Evolutionary conservation across 2,888 invertebrate species (phyloP).

Genomic region (Diaperis boleti): DNA sequence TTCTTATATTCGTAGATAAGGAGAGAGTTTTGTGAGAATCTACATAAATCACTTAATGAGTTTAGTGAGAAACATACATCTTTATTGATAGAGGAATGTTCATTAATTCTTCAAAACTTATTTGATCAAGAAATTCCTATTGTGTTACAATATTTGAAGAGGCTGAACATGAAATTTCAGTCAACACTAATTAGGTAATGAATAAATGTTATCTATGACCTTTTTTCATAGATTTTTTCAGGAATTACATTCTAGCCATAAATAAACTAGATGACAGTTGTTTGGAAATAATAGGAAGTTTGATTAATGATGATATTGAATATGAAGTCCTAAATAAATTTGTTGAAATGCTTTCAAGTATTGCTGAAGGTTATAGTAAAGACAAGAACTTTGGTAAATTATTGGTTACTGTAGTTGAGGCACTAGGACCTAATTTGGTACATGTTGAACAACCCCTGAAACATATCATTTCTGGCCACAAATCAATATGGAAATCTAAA

Average conservation of each 20-base stretch:
- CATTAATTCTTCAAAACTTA: neutral
- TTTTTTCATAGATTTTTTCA: constrained; percentile 14
- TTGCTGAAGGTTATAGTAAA: constrained; percentile 9
- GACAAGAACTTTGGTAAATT: constrained; percentile 37
- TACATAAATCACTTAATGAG: constrained; percentile 11
- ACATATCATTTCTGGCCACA: constrained; percentile 24
- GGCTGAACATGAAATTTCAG: constrained; percentile 16
- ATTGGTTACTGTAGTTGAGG: constrained; percentile 24
- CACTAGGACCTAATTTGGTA: constrained; percentile 19
- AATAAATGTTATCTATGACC: neutral
- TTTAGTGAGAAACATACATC: neutral
- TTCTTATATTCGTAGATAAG: constrained; percentile 15
- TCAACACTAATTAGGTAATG: constrained; percentile 23
- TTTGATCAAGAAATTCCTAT: neutral
- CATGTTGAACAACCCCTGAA: constrained; percentile 33
- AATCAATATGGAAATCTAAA: constrained; percentile 31
- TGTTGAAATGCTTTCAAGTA: constrained; percentile 30
- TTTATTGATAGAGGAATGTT: constrained; percentile 14
- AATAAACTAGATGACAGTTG: constrained; percentile 23
- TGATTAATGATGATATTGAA: constrained; percentile 26
- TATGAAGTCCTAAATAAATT: constrained; percentile 30
- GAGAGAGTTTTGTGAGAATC: constrained; percentile 18
- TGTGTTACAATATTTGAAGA: constrained; percentile 19
- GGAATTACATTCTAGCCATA: constrained; percentile 22
- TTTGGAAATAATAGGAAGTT: constrained; percentile 19